Base-by-base conservation (phyloP, 2,888 invertebrate genomes). In the Hipparchia semele region DNA sequence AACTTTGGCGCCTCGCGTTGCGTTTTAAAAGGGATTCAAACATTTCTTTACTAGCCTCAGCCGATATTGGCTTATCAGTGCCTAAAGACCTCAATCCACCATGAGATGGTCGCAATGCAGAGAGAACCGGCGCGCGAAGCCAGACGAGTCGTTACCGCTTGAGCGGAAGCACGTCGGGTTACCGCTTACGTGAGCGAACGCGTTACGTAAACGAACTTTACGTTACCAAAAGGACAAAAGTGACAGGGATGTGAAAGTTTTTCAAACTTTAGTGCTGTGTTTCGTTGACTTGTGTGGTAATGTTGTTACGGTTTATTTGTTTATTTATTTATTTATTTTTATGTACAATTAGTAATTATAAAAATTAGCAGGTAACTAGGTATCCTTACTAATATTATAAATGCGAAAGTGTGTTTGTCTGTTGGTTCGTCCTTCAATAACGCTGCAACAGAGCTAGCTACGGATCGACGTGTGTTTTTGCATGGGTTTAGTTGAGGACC, bases 61-160 rank as follows among this genome's bases (percentile, higher is more conserved):
- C 51, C 62, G 70, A 62, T 12, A 60, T 51, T 73, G 59, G 67
- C 70, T 75, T 75, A 73, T 75, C 75, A 51, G 68, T 59, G 46
- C 23, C 33, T 7, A 10, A 60, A 73, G 68, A 33, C 68, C 51
- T 61, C 67, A 54, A 68, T 72, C 53, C 49, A 46, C 56, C 54
- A 68, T 72, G 70, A 71, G 76, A 67, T 72, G 84, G 87, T 83
- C 92, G 92, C 92, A 92, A 87, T 93, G 92, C 92, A 92, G 92
- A 89, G 89, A 82, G 82, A 84, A 82, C 80, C 82, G 84, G 82
- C 80, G 82, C 83, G 81, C 77, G 82, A 80, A 87, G 88, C 80
- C 92, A 92, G 92, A 92, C 90, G 92, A 83, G 82, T 82, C 85
- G 86, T 83, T 83, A 88, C 79, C 90, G 88, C 83, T 87, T 86